Evolutionary conservation across 92 coral and sea anemone genomes (phyloP), one percentile per base, ranked within the genome.

Genomic region (Heliopora coerulea): DNA sequence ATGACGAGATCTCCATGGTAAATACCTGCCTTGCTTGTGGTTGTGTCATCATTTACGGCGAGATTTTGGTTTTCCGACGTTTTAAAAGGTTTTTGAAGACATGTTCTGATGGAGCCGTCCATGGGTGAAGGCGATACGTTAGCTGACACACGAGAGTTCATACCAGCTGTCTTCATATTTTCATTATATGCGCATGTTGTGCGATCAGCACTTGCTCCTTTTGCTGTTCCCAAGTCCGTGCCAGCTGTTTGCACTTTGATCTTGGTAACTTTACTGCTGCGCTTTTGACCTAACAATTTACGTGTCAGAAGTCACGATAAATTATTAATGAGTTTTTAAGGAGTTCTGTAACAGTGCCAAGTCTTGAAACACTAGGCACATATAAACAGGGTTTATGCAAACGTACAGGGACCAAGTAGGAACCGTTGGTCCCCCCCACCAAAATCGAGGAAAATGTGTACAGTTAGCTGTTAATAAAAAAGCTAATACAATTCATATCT

Each of bases 191-290:
- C n/a, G 7, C 21, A 50, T n/a, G n/a, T n/a, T n/a, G n/a, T n/a
- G n/a, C n/a, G n/a, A n/a, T n/a, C n/a, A n/a, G n/a, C n/a, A n/a
- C n/a, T n/a, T n/a, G 21, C 4, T 17, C 17, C 58, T 50, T 50
- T 50, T 3, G n/a, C 17, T 50, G 4, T 50, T 4, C 42, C 11
- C 4, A 39, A 19, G 3, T 33, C 41, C 17, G 52, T 12, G 72
- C n/a, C 72, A 49, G 75, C 75, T 18, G 59, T 46, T 49, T 68
- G 41, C 8, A 68, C 76, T 5, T 69, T 69, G 76, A 69, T 69
- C 31, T 69, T 49, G 30, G 60, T 56, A 10, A 69, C 56, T 54
- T 69, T 69, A 34, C 15, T 69, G 21, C 40, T 69, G 24, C 62
- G 62, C 30, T 69, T 69, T 26, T 35, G 49, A 69, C 76, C 76